Evolutionary conservation across 2,888 invertebrate species (phyloP).

Genomic region (Drosophila phalerata): DNA sequence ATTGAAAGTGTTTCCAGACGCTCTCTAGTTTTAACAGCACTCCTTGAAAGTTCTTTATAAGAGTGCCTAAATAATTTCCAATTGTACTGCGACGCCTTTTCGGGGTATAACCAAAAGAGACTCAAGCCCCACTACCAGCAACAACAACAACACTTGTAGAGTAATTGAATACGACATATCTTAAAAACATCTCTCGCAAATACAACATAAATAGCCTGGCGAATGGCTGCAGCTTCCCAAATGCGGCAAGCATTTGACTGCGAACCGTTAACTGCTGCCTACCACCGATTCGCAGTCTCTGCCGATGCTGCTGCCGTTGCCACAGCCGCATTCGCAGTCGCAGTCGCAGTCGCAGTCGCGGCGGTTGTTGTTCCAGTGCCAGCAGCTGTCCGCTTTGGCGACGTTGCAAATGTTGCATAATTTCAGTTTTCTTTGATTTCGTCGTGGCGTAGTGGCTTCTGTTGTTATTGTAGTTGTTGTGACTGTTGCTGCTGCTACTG

Average conservation of each 20-base stretch:
- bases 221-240: constrained; percentile 73
- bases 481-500: constrained; percentile 34
- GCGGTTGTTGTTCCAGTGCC: constrained; percentile 26
- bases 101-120: constrained; percentile 40
- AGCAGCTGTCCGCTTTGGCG: constrained; percentile 61
- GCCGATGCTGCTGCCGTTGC: neutral
- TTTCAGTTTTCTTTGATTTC: constrained; percentile 61
- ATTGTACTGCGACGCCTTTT: constrained; percentile 52
- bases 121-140: constrained; percentile 7
- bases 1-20: constrained; percentile 59
- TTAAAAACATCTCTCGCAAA: constrained; percentile 52
- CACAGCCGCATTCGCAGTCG: neutral
- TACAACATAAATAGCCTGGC: constrained; percentile 47
- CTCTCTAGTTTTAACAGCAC: constrained; percentile 37
- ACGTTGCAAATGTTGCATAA: constrained; percentile 65
- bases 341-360: neutral
- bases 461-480: constrained; percentile 37
- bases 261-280: constrained; percentile 25
- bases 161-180: constrained; percentile 72
- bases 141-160: constrained; percentile 25
- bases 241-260: constrained; percentile 62
- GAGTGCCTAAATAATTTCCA: constrained; percentile 50
- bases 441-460: constrained; percentile 48
- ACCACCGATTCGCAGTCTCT: constrained; percentile 27
- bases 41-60: constrained; percentile 69